Conservation (phyloP, 2,113 vertebrate species). For the Mormoops blainvillei region DNA sequence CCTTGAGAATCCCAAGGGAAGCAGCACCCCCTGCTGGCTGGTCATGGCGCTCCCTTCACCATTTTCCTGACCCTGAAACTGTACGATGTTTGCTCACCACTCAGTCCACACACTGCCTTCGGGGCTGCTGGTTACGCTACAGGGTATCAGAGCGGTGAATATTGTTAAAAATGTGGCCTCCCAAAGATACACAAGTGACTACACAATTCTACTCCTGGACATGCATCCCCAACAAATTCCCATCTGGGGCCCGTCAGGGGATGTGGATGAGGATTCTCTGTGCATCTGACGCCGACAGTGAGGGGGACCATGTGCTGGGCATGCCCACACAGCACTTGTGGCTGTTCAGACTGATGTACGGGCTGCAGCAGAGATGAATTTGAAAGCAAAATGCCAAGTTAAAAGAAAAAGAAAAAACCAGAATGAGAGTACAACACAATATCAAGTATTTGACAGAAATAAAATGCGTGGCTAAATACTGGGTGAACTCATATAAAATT, state of each 20-base stretch:
- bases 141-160: fast-evolving
- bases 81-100: not conserved
- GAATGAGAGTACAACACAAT: fast-evolving
- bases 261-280: fast-evolving
- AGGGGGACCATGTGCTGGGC: fast-evolving
- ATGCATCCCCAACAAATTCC: no score
- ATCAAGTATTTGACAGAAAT: not conserved
- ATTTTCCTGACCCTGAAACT: fast-evolving
- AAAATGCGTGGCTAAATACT: fast-evolving
- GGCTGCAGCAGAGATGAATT: fast-evolving
- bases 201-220: not conserved
- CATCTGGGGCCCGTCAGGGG: fast-evolving
- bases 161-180: not conserved
- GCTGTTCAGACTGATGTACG: fast-evolving
- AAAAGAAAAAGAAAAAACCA: not conserved
- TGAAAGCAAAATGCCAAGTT: not conserved
- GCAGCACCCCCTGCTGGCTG: slow-evolving; percentile 57
- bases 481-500: fast-evolving
- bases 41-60: fast-evolving
- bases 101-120: no score
- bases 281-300: fast-evolving
- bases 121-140: fast-evolving
- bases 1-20: not conserved
- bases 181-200: no score
- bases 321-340: fast-evolving